Evolutionary conservation across 2,113 vertebrate species (phyloP).

Genomic region (Neogale vison): DNA sequence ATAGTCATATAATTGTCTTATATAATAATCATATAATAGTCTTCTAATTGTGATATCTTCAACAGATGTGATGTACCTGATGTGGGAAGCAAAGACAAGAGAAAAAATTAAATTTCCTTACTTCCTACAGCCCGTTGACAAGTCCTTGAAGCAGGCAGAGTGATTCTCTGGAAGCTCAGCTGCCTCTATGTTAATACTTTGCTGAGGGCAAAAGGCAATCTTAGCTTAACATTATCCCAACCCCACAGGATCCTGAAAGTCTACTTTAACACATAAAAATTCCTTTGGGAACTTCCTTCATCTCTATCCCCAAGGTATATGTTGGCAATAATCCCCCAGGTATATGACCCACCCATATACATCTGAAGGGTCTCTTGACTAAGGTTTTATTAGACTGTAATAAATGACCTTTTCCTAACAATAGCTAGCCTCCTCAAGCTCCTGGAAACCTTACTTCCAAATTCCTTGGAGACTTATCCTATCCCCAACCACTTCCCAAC

Average conservation of each 20-base stretch:
- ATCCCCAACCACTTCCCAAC: neutral
- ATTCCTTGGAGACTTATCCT: neutral
- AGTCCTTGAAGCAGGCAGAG: neutral
- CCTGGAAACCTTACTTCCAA: neutral
- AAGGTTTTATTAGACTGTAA: neutral
- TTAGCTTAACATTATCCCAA: neutral
- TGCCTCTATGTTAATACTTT: neutral
- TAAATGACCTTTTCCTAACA: neutral
- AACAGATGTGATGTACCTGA: neutral
- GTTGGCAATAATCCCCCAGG: neutral
- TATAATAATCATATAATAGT: too few relatives aligned
- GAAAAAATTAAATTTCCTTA: neutral
- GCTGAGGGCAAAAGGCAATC: neutral
- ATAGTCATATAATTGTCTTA: neutral
- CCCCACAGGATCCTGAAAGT: neutral
- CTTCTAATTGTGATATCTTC: neutral
- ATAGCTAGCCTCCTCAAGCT: neutral
- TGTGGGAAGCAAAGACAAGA: neutral
- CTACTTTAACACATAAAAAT: neutral
- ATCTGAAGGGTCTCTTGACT: neutral
- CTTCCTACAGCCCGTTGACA: neutral
- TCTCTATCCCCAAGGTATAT: neutral
- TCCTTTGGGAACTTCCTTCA: neutral
- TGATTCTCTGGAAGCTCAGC: neutral
- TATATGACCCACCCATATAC: neutral